These are phyloP conservation scores for Phyllopteryx taeniolatus DNA, from an alignment of 2,113 vertebrate species.

Conservation along the genomic window DNA sequence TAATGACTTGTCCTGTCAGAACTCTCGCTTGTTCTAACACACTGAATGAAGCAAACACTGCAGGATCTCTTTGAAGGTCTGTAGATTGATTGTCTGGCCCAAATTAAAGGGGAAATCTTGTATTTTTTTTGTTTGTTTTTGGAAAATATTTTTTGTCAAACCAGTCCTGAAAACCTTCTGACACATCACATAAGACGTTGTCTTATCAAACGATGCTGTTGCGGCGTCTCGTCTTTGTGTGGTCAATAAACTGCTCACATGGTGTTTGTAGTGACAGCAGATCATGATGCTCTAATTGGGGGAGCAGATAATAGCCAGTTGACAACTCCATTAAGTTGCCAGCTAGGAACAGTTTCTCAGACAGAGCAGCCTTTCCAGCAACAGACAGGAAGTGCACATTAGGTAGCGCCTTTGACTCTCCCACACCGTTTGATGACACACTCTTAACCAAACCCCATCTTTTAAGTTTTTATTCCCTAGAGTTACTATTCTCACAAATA, in stretches of 20 bases:
- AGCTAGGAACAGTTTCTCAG: conserved; percentile 13
- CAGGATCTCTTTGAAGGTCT: too few relatives aligned
- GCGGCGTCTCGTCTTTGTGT: conserved; percentile 6
- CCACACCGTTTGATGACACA: conserved; percentile 18
- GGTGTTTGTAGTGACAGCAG: conserved; percentile 21
- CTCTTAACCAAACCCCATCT: conserved; percentile 16
- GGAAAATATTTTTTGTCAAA: neutral
- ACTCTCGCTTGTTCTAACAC: too few relatives aligned
- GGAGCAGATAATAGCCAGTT: conserved; percentile 16
- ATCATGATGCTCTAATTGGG: conserved; percentile 25
- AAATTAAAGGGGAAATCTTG: too few relatives aligned
- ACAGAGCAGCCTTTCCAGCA: conserved; percentile 4
- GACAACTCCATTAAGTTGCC: conserved; percentile 35
- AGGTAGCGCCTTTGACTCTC: conserved; percentile 13
- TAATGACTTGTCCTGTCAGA: too few relatives aligned
- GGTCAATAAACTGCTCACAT: conserved; percentile 37
- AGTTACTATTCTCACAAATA: conserved; percentile 1
- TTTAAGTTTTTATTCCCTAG: neutral
- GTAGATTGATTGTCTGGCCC: too few relatives aligned
- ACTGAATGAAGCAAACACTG: too few relatives aligned
- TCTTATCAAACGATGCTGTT: conserved; percentile 33
- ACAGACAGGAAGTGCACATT: conserved; percentile 11
- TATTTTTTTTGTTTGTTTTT: neutral
- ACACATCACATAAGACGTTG: conserved; percentile 17
- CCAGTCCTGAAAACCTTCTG: neutral